Evolutionary conservation across 2,888 invertebrate species (phyloP).

Genomic region (Hypsopygia costalis): DNA sequence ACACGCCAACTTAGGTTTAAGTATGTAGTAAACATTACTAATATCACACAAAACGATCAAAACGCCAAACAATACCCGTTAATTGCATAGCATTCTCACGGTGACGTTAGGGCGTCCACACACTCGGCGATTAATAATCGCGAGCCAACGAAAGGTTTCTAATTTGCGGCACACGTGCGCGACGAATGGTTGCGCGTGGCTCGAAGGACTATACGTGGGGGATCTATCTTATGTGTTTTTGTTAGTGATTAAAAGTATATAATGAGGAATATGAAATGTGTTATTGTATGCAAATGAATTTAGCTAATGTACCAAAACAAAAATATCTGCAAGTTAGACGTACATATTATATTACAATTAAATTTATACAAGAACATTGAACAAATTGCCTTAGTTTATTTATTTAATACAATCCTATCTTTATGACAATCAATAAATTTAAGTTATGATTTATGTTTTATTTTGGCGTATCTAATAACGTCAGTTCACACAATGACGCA

Average conservation of each 20-base stretch:
- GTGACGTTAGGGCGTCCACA: slow-evolving; percentile 18
- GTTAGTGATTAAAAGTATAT: slow-evolving; percentile 3
- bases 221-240: slow-evolving; percentile 13
- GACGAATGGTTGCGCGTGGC: slow-evolving; percentile 63
- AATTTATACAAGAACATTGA: too few species aligned
- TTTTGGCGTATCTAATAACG: too few species aligned
- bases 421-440: too few species aligned
- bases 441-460: too few species aligned
- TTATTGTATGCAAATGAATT: slow-evolving; percentile 10
- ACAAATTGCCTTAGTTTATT: too few species aligned
- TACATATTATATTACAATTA: too few species aligned
- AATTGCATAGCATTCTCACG: slow-evolving; percentile 58
- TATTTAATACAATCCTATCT: too few species aligned
- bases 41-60: slow-evolving; percentile 26
- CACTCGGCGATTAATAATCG: slow-evolving; percentile 63
- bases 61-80: slow-evolving; percentile 36
- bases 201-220: slow-evolving; percentile 17
- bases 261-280: background rate
- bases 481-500: too few species aligned
- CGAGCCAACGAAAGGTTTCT: slow-evolving; percentile 60
- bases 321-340: background rate
- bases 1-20: too few species aligned
- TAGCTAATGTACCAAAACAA: too few species aligned
- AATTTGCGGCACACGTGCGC: slow-evolving; percentile 71
- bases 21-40: too few species aligned